Evolutionary conservation across 2,113 vertebrate species (phyloP).

Genomic region (Cheilinus undulatus): DNA sequence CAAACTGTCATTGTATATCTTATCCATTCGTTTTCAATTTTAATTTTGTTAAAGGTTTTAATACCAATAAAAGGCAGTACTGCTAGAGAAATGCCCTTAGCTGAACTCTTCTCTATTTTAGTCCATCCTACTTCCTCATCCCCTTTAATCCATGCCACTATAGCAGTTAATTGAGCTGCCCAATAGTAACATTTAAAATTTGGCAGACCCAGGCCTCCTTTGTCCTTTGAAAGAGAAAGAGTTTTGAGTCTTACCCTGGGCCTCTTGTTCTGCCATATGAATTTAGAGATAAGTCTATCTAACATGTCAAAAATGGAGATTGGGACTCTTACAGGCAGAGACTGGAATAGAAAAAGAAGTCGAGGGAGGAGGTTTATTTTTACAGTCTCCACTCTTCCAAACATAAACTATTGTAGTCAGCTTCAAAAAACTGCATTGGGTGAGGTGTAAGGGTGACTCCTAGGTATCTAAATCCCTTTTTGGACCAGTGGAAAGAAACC

Average conservation of each 20-base stretch:
- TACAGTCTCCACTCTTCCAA: not conserved
- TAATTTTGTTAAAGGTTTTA: not conserved
- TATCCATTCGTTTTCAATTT: not conserved
- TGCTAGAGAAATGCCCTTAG: not conserved
- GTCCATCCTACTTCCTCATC: not conserved
- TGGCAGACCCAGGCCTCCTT: no score
- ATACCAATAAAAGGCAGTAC: not conserved
- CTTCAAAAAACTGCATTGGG: not conserved
- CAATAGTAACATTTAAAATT: no score
- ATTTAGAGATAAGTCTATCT: slow-evolving; percentile 7
- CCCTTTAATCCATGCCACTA: not conserved
- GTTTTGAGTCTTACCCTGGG: no score
- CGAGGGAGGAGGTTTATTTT: not conserved
- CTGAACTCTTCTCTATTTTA: not conserved
- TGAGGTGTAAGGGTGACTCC: not conserved
- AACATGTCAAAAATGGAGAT: not conserved
- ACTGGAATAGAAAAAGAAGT: not conserved
- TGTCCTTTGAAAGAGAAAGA: no score
- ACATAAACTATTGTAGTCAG: slow-evolving; percentile 2
- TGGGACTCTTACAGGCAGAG: not conserved
- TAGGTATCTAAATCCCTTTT: slow-evolving; percentile 8
- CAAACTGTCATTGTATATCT: not conserved
- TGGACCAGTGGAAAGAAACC: not conserved
- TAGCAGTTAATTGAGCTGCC: not conserved
- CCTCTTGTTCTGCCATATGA: no score